A percentile compares a stretch with the other conserved stretches of the same genome.
Evolutionary conservation across 2,888 invertebrate genomes (phyloP).

Genomic region (Nezara viridula): DNA sequence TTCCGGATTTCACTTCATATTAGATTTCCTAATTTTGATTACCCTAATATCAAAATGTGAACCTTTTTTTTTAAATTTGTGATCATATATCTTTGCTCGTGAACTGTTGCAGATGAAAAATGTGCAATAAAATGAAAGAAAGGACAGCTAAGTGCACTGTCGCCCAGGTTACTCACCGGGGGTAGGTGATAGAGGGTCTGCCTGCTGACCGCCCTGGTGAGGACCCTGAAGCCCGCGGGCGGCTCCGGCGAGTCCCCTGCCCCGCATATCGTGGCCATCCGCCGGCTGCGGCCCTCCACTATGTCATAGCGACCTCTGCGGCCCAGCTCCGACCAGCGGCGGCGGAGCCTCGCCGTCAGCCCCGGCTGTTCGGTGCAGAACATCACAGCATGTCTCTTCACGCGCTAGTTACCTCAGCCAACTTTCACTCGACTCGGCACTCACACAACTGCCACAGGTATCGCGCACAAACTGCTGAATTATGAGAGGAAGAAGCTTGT

Average conservation of each 20-base stretch:
- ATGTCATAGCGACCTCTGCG: constrained; percentile 64
- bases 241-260: constrained; percentile 62
- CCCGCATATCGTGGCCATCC: constrained; percentile 62
- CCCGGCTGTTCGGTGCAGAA: constrained; percentile 32
- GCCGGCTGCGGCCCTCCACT: constrained; percentile 50
- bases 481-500: neutral
- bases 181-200: constrained; percentile 56
- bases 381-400: constrained; percentile 41
- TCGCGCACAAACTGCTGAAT: neutral
- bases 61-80: too few relatives aligned
- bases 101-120: neutral
- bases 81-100: too few relatives aligned
- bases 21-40: too few relatives aligned
- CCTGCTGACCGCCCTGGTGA: constrained; percentile 31
- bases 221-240: constrained; percentile 60
- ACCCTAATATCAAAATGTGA: too few relatives aligned
- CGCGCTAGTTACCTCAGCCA: constrained; percentile 9
- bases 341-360: constrained; percentile 65
- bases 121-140: neutral
- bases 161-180: constrained; percentile 39
- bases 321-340: constrained; percentile 67
- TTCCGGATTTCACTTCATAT: too few relatives aligned
- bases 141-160: neutral
- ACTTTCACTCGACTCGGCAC: constrained; percentile 42
- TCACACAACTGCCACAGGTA: constrained; percentile 39